phyloP scores from a whole-genome alignment of 92 coral and sea anemone genomes.

The Epizoanthus fatuus region DNA sequence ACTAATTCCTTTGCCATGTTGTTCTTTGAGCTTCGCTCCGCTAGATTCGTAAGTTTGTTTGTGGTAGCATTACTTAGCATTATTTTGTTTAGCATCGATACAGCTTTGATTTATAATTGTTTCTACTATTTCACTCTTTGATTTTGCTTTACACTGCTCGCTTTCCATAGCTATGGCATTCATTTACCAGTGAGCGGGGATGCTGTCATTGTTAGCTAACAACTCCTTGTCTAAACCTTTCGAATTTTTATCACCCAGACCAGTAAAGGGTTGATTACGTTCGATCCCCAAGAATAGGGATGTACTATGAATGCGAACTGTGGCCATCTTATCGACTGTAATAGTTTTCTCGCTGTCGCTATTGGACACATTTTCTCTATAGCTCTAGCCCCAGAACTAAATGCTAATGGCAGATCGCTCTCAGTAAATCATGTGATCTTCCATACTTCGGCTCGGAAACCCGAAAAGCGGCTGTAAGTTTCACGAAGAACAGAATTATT shows the following conservation, averaged over 20 bases:
- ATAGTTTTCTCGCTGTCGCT: neutral
- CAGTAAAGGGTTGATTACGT: too few species aligned
- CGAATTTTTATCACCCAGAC: too few species aligned
- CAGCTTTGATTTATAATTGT: slow-evolving; percentile 14
- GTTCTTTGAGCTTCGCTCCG: slow-evolving; percentile 1
- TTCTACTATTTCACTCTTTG: slow-evolving; percentile 16
- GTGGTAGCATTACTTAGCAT: neutral
- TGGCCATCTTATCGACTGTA: neutral
- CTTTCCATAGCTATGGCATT: slow-evolving; percentile 16
- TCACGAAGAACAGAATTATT: neutral
- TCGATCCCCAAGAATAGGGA: neutral
- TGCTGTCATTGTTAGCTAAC: neutral
- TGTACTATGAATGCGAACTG: neutral
- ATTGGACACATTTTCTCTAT: neutral
- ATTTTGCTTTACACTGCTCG: slow-evolving; percentile 11
- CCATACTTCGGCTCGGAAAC: slow-evolving; percentile 2
- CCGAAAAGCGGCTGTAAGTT: neutral
- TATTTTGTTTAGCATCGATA: neutral
- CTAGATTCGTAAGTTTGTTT: slow-evolving; percentile 10
- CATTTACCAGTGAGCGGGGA: too few species aligned
- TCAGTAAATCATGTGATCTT: neutral
- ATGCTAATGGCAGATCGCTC: too few species aligned
- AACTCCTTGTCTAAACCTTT: neutral
- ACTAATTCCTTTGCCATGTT: slow-evolving; percentile 5
- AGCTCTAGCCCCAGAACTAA: neutral